phyloP scores from a whole-genome alignment of 2,797 vertebrate species.

The Enteromius thamalakanensis region DNA sequence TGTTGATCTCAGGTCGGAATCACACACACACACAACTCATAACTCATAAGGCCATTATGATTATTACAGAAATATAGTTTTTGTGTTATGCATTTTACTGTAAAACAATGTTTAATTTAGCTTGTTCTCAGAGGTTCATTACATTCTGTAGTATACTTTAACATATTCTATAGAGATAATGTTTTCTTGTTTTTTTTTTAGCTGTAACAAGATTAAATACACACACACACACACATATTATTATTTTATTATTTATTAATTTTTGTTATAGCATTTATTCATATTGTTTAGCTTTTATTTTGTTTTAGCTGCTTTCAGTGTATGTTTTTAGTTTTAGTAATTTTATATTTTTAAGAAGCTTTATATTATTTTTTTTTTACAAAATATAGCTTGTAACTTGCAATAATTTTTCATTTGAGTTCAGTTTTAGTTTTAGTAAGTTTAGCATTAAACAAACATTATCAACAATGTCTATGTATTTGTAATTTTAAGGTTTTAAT shows the following conservation, averaged over 20 bases:
- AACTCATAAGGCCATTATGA: not conserved
- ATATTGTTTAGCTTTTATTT: too few relatives aligned
- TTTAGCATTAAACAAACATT: not conserved
- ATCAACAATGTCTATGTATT: not conserved
- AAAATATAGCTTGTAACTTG: not conserved
- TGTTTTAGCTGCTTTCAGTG: not conserved
- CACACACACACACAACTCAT: not conserved
- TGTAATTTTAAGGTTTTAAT: not conserved
- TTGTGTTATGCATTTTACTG: not conserved
- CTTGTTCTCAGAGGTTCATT: not conserved
- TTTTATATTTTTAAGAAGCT: not conserved
- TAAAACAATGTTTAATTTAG: not conserved
- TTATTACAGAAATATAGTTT: not conserved
- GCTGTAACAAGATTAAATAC: not conserved
- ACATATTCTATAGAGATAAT: not conserved
- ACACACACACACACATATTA: too few relatives aligned
- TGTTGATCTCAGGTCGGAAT: constrained; percentile 85
- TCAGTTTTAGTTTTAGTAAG: not conserved
- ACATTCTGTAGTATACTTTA: not conserved
- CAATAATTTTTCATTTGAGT: not conserved
- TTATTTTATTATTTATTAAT: too few relatives aligned
- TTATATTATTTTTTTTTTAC: not conserved
- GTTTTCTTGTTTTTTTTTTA: not conserved
- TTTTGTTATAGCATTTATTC: too few relatives aligned
- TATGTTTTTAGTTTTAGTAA: not conserved